Conservation (phyloP, 2,888 invertebrate species). For the Ophion ventricosus region DNA sequence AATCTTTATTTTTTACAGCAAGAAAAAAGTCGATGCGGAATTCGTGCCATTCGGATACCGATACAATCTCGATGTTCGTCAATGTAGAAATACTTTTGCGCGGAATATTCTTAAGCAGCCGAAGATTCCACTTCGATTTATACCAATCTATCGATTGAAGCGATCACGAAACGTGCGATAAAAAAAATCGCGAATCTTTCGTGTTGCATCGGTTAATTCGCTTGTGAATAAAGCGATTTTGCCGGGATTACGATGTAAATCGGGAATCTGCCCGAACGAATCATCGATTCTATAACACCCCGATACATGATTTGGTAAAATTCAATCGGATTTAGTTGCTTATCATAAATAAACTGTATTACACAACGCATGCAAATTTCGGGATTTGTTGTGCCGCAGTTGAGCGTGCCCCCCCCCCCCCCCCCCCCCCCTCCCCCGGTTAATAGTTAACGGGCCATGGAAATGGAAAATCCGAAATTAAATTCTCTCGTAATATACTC, state of each 20-base stretch:
- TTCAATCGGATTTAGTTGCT: conserved; percentile 21
- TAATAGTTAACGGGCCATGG: not conserved
- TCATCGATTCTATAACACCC: not conserved
- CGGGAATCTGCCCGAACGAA: not conserved
- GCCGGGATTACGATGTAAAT: conserved; percentile 25
- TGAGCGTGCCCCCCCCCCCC: not conserved
- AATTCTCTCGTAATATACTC: conserved; percentile 21
- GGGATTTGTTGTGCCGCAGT: conserved; percentile 1
- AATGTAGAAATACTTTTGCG: too few relatives aligned
- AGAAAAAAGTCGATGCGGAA: too few relatives aligned
- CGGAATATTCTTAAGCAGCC: too few relatives aligned
- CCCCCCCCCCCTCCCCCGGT: not conserved
- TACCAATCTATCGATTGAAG: not conserved
- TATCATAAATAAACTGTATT: conserved; percentile 32
- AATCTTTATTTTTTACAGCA: too few relatives aligned
- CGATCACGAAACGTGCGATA: not conserved
- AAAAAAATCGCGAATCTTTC: conserved; percentile 9
- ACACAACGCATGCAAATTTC: conserved; percentile 13
- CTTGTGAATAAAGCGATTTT: conserved; percentile 28
- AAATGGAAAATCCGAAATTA: conserved; percentile 22
- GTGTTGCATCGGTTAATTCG: conserved; percentile 16
- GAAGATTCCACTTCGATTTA: too few relatives aligned
- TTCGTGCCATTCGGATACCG: too few relatives aligned
- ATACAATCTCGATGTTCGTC: too few relatives aligned
- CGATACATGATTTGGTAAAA: conserved; percentile 3